Conservation (phyloP, 53 echinoderm and acorn worm species). For the Paelopatides confundens region DNA sequence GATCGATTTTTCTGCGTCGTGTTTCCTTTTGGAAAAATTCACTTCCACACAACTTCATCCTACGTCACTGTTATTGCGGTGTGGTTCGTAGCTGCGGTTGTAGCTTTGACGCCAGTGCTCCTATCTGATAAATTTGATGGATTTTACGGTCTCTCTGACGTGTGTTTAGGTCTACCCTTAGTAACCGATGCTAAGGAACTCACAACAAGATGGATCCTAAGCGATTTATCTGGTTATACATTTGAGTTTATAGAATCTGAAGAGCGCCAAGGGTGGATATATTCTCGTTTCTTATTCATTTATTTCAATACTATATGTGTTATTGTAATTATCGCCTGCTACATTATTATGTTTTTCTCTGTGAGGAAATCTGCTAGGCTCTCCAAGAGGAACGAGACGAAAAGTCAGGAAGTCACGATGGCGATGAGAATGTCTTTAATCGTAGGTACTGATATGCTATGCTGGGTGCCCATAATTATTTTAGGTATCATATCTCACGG, state of each 20-base stretch:
- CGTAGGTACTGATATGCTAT: constrained; percentile 73
- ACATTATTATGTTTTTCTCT: constrained; percentile 63
- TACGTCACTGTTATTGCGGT: constrained; percentile 16
- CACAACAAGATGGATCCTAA: constrained; percentile 28
- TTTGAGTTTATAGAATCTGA: constrained; percentile 18
- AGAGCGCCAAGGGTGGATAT: constrained; percentile 61
- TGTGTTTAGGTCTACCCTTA: constrained; percentile 71
- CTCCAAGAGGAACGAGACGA: constrained; percentile 48
- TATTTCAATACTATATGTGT: constrained; percentile 66
- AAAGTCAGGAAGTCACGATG: constrained; percentile 61
- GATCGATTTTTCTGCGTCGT: constrained; percentile 77
- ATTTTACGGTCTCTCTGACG: constrained; percentile 75
- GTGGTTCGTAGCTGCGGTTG: constrained; percentile 54
- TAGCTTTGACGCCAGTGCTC: constrained; percentile 61
- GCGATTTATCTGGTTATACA: constrained; percentile 1
- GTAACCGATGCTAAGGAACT: constrained; percentile 67
- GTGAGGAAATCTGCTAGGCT: constrained; percentile 49
- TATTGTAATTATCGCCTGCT: constrained; percentile 40
- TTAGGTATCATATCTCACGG: constrained; percentile 69
- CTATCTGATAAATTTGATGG: constrained; percentile 37
- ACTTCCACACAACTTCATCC: constrained; percentile 56
- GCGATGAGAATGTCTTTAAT: constrained; percentile 72
- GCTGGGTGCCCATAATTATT: constrained; percentile 75
- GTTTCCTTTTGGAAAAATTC: constrained; percentile 67
- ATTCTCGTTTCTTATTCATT: constrained; percentile 66